phyloP scores from a whole-genome alignment of 2,113 vertebrate genomes.

The Centropristis striata region DNA sequence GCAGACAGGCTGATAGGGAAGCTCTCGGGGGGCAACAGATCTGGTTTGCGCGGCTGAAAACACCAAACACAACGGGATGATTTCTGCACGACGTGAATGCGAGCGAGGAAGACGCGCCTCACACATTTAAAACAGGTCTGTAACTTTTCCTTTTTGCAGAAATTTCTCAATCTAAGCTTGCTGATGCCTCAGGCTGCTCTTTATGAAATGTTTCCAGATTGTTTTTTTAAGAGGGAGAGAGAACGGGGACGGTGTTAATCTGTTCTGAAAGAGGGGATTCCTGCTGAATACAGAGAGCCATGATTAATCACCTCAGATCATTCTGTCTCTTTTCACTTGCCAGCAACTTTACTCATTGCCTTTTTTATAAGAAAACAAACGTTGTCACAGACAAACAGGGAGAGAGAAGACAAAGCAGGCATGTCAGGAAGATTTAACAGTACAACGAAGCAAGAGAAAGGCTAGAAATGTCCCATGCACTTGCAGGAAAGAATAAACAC shows the following conservation, averaged over 20 bases:
- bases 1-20: conserved; percentile 31
- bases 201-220: conserved; percentile 19
- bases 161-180: neutral
- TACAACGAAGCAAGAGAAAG: neutral
- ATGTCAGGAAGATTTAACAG: neutral
- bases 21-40: conserved; percentile 64
- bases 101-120: conserved; percentile 31
- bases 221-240: neutral
- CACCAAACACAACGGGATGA: conserved; percentile 67
- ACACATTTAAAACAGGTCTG: conserved; percentile 61
- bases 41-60: conserved; percentile 58
- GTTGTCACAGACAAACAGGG: neutral
- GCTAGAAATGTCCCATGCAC: neutral
- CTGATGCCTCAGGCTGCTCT: neutral
- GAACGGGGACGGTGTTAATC: neutral
- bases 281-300: conserved; percentile 15
- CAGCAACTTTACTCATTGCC: conserved; percentile 44
- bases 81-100: conserved; percentile 65
- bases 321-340: neutral
- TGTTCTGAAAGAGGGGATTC: conserved; percentile 16
- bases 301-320: conserved; percentile 10
- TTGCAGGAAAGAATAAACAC: conserved; percentile 1
- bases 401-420: neutral
- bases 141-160: conserved; percentile 23
- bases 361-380: conserved; percentile 13